Evolutionary conservation across 2,113 vertebrate species (phyloP), one percentile per base, ranked within the genome.

Genomic region (Turnix velox): DNA sequence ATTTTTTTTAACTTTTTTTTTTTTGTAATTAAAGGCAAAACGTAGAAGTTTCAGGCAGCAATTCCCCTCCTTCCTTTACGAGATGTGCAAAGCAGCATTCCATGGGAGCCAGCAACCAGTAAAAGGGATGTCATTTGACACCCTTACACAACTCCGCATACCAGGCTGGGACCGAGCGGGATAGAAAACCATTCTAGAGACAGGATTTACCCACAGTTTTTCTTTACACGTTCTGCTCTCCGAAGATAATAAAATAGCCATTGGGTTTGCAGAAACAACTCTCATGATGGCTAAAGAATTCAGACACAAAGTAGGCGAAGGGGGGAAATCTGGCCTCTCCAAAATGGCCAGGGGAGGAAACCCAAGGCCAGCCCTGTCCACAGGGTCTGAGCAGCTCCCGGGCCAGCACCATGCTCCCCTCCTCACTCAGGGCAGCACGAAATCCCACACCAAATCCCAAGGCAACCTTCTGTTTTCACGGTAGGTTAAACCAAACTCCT

Each of bases 21-120:
- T 65, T 55, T 79, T 66, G 72, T 23, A 88, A 92, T 92, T 91
- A 92, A 91, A 4, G 2, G 52, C 40, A 42, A 96, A 94, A 95
- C 30, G 67, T 49, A 79, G 27, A 74, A 46, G 43, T 95, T 93
- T 91, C 31, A 65, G 71, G 83, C 76, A 93, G 82, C 67, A 63
- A 91, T 97, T 97, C 91, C 96, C 45, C 16, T 63, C 84, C 79
- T 69, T 76, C 57, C 69, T 77, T 95, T 92, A 95, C 13, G 35
- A 90, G 83, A 95, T 83, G 95, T 66, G 87, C 90, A 83, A 69
- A 93, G 93, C 96, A 93, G 90, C 94, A 92, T 96, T 96, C 93
- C 87, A 86, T 8, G 5, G 91, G 81, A 71, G 89, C 93, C 86
- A 74, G 43, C 27, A 63, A 83, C 95, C 93, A 92, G 94, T 78